Evolutionary conservation across 1,140 invertebrate species (phyloP).

Genomic region (silkworm (Bombyx mori)): ASM3026992v2 NC_085121.1:10611001-10611500

Average conservation of each 20-base stretch:
- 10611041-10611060: too few species aligned
- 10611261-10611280: constrained; percentile 54
- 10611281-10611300: constrained; percentile 21
- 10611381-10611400: constrained; percentile 31
- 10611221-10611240: constrained; percentile 42
- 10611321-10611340: constrained; percentile 8
- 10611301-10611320: constrained; percentile 7
- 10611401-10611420: constrained; percentile 17
- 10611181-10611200: constrained; percentile 50
- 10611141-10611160: constrained; percentile 63
- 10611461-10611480: constrained; percentile 32
- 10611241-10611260: constrained; percentile 48
- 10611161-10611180: constrained; percentile 45
- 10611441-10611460: constrained; percentile 29
- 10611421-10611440: constrained; percentile 41
- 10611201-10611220: constrained; percentile 49
- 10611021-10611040: too few species aligned
- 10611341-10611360: constrained; percentile 6
- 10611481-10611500: constrained; percentile 16
- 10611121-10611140: constrained; percentile 63
- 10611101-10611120: constrained; percentile 69
- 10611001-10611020: too few species aligned
- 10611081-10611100: constrained; percentile 38
- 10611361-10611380: constrained; percentile 9
- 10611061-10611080: not conserved